Conservation (phyloP, 2,113 vertebrate species). For the Aviceda subcristata region DNA sequence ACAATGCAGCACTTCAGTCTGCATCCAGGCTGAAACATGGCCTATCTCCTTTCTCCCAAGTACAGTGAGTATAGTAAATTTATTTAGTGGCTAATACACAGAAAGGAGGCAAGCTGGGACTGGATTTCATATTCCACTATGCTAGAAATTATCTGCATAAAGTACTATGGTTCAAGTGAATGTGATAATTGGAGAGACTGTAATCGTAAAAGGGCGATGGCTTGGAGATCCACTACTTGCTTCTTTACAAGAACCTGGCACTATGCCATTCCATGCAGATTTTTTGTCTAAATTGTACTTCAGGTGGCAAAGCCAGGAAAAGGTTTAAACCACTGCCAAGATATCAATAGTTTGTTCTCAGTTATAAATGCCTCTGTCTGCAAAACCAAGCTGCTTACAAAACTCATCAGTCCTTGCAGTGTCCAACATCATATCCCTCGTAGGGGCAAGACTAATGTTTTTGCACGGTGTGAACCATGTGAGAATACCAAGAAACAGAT, state of each 20-base stretch:
- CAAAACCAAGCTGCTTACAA: background rate
- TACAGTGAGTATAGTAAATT: background rate
- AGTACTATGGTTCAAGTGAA: background rate
- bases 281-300: background rate
- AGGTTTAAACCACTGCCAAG: background rate
- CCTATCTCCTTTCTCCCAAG: background rate
- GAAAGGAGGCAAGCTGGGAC: background rate
- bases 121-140: background rate
- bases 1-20: background rate
- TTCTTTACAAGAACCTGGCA: background rate
- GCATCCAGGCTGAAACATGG: background rate
- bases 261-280: background rate
- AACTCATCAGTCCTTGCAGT: background rate
- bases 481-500: background rate
- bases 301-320: background rate
- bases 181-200: background rate
- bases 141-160: background rate
- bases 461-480: background rate
- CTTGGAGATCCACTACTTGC: background rate
- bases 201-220: background rate
- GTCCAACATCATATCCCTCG: background rate
- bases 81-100: background rate
- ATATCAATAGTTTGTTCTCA: background rate
- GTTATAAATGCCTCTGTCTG: background rate
- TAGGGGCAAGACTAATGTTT: background rate